phyloP scores from a whole-genome alignment of 2,888 invertebrate genomes.

The Linnaemya tessellans region DNA sequence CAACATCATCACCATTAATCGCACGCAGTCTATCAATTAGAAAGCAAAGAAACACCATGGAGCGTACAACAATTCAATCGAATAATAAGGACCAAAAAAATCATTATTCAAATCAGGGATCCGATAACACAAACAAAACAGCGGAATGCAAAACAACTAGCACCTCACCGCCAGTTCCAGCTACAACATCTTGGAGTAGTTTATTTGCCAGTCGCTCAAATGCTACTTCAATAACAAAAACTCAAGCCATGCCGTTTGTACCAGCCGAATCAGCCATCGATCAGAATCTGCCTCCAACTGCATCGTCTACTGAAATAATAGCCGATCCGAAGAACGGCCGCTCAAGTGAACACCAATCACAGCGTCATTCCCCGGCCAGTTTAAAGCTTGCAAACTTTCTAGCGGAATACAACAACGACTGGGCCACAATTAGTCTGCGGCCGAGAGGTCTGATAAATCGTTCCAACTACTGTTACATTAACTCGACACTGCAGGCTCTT shows the following conservation, averaged over 20 bases:
- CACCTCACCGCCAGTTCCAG: slow-evolving; percentile 74
- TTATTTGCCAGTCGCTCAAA: slow-evolving; percentile 84
- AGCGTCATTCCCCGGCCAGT: slow-evolving; percentile 71
- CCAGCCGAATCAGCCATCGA: slow-evolving; percentile 83
- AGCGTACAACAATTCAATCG: slow-evolving; percentile 83
- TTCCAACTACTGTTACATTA: slow-evolving; percentile 98
- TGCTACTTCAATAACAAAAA: neutral
- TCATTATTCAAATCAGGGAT: slow-evolving; percentile 47
- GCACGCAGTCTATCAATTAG: slow-evolving; percentile 81
- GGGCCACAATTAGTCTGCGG: slow-evolving; percentile 90
- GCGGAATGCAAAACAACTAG: slow-evolving; percentile 81
- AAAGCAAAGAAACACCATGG: slow-evolving; percentile 82
- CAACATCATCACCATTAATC: slow-evolving; percentile 80
- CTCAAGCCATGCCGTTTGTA: slow-evolving; percentile 63
- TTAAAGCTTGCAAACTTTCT: slow-evolving; percentile 88
- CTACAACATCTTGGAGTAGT: slow-evolving; percentile 87
- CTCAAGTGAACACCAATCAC: slow-evolving; percentile 38
- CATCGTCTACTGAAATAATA: slow-evolving; percentile 48
- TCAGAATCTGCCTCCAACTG: slow-evolving; percentile 78
- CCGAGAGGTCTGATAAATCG: slow-evolving; percentile 96
- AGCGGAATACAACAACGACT: slow-evolving; percentile 89
- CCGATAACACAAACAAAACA: slow-evolving; percentile 39
- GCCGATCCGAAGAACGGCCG: slow-evolving; percentile 33
- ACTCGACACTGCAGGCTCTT: slow-evolving; percentile 96
- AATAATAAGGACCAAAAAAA: slow-evolving; percentile 74